Percentiles rank a stretch among this genome's conserved stretches.
phyloP scores from a whole-genome alignment of 2,113 vertebrate genomes.

The Sarotherodon lohbergeri region DNA sequence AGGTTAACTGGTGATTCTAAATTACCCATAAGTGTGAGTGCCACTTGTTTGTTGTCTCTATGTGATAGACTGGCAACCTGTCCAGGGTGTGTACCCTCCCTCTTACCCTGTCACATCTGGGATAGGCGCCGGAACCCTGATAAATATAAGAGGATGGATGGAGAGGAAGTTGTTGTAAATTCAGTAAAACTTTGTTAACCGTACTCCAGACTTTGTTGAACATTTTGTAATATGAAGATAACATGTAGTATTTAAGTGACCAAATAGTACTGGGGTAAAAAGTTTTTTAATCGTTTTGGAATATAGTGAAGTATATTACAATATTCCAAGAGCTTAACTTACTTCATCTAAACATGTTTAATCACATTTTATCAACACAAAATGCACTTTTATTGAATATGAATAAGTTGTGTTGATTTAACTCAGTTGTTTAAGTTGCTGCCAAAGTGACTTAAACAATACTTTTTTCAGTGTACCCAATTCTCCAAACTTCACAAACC shows the following conservation, averaged over 20 bases:
- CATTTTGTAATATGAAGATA: not conserved
- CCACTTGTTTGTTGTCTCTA: no score
- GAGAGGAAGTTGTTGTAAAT: no score
- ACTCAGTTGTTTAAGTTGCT: not conserved
- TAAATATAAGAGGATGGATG: no score
- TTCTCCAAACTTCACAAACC: not conserved
- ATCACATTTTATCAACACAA: not conserved
- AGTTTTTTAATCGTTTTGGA: not conserved
- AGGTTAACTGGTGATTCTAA: not conserved
- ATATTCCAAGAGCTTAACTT: not conserved
- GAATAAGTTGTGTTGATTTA: no score
- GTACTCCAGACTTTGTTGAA: not conserved
- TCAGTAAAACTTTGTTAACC: no score
- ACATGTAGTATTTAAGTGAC: not conserved
- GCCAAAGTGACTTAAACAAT: not conserved
- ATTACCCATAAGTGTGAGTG: no score
- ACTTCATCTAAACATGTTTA: not conserved
- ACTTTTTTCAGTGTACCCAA: not conserved
- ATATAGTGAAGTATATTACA: not conserved
- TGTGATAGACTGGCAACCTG: no score
- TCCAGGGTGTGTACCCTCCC: no score
- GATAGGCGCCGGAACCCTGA: no score
- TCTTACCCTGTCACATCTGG: no score
- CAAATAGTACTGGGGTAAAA: not conserved
- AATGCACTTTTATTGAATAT: not conserved